Evolutionary conservation across 2,113 vertebrate genomes (phyloP).

Genomic region (Panthera leo): DNA sequence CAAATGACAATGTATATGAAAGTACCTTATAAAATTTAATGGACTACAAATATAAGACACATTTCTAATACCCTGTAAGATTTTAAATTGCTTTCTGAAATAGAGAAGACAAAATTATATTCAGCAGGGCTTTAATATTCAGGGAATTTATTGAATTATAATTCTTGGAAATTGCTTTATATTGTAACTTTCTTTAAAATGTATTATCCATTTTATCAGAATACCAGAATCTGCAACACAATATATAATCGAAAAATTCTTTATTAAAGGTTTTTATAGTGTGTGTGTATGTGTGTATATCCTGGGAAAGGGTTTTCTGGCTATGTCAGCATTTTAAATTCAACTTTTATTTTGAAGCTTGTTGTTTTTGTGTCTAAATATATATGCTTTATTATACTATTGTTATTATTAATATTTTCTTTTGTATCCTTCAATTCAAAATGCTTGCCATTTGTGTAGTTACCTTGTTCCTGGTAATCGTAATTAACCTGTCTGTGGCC

Average conservation of each 20-base stretch:
- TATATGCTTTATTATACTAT: background rate
- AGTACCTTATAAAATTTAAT: slow-evolving; percentile 72
- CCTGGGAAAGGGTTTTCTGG: background rate
- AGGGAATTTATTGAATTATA: slow-evolving; percentile 71
- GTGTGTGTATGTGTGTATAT: background rate
- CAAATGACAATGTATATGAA: slow-evolving; percentile 62
- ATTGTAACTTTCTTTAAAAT: slow-evolving; percentile 60
- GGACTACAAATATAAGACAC: slow-evolving; percentile 69
- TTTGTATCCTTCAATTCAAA: background rate
- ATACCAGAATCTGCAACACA: background rate
- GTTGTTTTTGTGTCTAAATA: background rate
- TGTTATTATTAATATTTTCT: background rate
- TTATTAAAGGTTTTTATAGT: background rate
- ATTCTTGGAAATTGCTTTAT: slow-evolving; percentile 63
- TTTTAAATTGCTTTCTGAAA: slow-evolving; percentile 74
- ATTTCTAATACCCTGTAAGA: slow-evolving; percentile 63
- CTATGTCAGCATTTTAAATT: background rate
- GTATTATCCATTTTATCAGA: slow-evolving; percentile 57
- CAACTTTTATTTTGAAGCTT: background rate
- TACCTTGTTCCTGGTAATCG: background rate
- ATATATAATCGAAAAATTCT: background rate
- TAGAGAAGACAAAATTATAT: slow-evolving; percentile 66
- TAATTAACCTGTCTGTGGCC: background rate
- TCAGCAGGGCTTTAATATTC: slow-evolving; percentile 63
- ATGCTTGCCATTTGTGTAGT: background rate